Base-by-base conservation (phyloP, 1,140 invertebrate genomes). In the Aphaenogaster rudis region DNA sequence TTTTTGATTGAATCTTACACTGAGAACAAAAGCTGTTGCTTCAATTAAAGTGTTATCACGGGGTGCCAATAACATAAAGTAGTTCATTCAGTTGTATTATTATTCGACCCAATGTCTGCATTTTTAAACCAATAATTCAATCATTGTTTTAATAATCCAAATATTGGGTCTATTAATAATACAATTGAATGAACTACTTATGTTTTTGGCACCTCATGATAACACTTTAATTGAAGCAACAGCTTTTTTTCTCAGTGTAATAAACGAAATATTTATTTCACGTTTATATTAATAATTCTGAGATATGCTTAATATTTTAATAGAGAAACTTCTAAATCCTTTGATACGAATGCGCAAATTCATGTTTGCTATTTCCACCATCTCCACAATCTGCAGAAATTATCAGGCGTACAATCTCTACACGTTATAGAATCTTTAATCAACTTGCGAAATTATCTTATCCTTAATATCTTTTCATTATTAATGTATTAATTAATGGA, bases 401-500 rank as follows among this genome's bases (percentile, higher is more conserved):
- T 57, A 59, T 33, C 42, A 21, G 28, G 17, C 45, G 3, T 39
- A 33, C 17, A 54, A 54, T 79, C 77, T 79, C 39, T 36, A 36
- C 13, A 7, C 39, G 21, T 82, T 72, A 48, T 50, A 48, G 48
- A 50, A 54, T 54, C 13, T 36, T 81, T 42, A 42, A 81, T 57
- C 36, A 54, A 69, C 15, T 21, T 6, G 76, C 21, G n/a, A 39
- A 52, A 76, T 39, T 61, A 54, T 76, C 54, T 48, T 39, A 39
- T 50, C 50, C 42, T 45, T 61, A 61, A 84, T 74, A 63, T 61
- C 69, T 81, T 54, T 36, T n/a, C 54, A 36, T 84, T 84, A 84
- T 76, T 84, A 84, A 50, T 74, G 54, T 61, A 74, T 74, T 76
- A 84, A 84, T 84, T 84, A 84, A 84, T 21, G 28, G 28, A 82